Evolutionary conservation across 2,888 invertebrate genomes (phyloP), one percentile per base, ranked within the genome.

Genomic region (Drosophila bunnanda): DNA sequence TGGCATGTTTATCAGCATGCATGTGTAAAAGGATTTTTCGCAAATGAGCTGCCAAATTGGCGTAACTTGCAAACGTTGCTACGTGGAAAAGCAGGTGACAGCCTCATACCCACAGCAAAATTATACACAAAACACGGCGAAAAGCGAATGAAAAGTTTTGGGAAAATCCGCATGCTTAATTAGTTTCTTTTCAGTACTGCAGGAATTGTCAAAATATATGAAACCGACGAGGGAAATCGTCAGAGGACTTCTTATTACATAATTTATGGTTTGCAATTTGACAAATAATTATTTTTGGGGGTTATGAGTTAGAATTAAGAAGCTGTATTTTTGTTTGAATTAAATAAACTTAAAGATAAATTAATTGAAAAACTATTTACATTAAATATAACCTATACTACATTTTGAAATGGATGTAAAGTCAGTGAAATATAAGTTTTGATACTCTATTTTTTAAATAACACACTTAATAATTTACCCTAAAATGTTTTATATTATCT

Each of bases 1-100:
- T 85, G 86, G 82, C 88, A 76, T 85, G 85, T 83, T 84, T 84
- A 85, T 83, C 83, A 85, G 76, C 76, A 70, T 34, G 68, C 76
- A 82, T 78, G 76, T 60, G 82, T 57, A 58, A 34, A 65, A 84
- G 72, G 65, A 55, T 74, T 85, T 80, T 76, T 73, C 66, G 78
- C 77, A 85, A 82, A 80, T 88, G 82, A 84, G 82, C 74, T 76
- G 64, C 81, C 67, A 72, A 83, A 83, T 88, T 83, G 86, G 78
- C 86, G 76, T 80, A 82, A 83, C 82, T 88, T 88, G 60, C 38
- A 41, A 54, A 54, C 43, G 55, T 44, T 44, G 48, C 15, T 46
- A 44, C 25, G 44, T 44, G 44, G 22, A 4, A 25, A 25, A 44
- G 22, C 57, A 69, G 67, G 54, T 54, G 69, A 69, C 43, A 69